phyloP scores from a whole-genome alignment of 2,113 vertebrate species.

The Brachyhypopomus gauderio region DNA sequence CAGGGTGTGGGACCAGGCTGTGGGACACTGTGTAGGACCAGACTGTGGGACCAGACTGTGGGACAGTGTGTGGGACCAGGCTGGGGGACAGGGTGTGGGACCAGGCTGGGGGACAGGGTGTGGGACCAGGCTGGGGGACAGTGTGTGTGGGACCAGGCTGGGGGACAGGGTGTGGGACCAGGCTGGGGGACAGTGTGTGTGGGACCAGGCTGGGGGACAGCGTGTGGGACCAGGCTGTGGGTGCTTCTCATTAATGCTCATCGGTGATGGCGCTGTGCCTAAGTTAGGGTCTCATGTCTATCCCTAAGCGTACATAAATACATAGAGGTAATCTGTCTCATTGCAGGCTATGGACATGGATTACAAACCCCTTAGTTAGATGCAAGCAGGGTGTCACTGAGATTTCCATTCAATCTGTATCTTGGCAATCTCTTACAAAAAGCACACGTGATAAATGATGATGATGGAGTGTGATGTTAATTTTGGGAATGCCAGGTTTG shows the following conservation, averaged over 20 bases:
- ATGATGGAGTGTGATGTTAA: slow-evolving; percentile 10
- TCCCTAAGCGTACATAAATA: neutral
- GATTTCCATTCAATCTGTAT: slow-evolving; percentile 11
- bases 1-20: too few relatives aligned
- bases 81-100: too few relatives aligned
- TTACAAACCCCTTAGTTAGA: slow-evolving; percentile 33
- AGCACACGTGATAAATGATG: slow-evolving; percentile 38
- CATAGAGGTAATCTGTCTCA: neutral
- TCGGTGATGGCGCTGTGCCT: neutral
- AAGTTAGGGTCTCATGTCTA: neutral
- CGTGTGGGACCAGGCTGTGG: slow-evolving; percentile 54
- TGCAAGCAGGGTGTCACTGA: slow-evolving; percentile 12
- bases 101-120: too few relatives aligned
- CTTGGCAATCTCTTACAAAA: slow-evolving; percentile 39
- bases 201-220: too few relatives aligned
- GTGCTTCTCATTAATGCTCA: slow-evolving; percentile 60
- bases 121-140: neutral
- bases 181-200: too few relatives aligned
- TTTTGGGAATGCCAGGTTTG: slow-evolving; percentile 2
- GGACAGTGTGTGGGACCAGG: too few relatives aligned
- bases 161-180: too few relatives aligned
- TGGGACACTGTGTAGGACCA: too few relatives aligned
- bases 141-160: too few relatives aligned
- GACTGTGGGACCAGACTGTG: too few relatives aligned
- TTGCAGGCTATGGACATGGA: neutral